Percentiles rank a stretch among this genome's conserved stretches.
These are phyloP conservation scores for Synanthedon tipuliformis DNA, from an alignment of 2,888 invertebrate species.

Conservation along the genomic window DNA sequence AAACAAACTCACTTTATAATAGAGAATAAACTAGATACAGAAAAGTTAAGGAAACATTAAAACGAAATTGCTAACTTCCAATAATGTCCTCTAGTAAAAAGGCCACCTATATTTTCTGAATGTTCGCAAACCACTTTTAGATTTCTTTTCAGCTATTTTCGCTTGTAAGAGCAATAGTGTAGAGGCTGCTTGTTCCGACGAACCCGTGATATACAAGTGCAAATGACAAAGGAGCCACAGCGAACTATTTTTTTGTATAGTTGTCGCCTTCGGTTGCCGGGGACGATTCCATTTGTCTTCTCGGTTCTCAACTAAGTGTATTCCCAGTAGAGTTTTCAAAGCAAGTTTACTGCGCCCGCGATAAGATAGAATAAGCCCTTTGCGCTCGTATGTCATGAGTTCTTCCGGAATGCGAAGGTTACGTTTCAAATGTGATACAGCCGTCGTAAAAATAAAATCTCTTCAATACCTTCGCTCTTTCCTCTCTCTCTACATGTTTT, in stretches of 20 bases:
- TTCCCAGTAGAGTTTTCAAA: constrained; percentile 49
- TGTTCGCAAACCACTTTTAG: no score
- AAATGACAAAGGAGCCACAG: neutral
- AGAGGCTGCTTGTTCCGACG: neutral
- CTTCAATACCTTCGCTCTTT: neutral
- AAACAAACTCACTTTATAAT: no score
- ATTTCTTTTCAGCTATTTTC: no score
- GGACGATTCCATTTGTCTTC: constrained; percentile 51
- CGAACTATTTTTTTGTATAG: constrained; percentile 28
- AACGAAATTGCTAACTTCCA: no score
- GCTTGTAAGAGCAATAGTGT: neutral
- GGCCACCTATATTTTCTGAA: no score
- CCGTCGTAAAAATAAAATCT: neutral
- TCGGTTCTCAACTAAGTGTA: constrained; percentile 37
- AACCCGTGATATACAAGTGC: neutral
- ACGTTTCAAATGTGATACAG: neutral
- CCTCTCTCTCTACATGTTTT: neutral
- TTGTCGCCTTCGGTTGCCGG: constrained; percentile 32
- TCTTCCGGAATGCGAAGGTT: constrained; percentile 5
- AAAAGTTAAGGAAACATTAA: no score
- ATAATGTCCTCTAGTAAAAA: no score
- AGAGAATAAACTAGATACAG: no score
- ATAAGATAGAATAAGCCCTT: constrained; percentile 57
- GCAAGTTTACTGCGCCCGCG: constrained; percentile 47
- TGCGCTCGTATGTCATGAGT: constrained; percentile 46